Conservation (phyloP, 2,797 vertebrate species). For the Siniperca undulata region DNA sequence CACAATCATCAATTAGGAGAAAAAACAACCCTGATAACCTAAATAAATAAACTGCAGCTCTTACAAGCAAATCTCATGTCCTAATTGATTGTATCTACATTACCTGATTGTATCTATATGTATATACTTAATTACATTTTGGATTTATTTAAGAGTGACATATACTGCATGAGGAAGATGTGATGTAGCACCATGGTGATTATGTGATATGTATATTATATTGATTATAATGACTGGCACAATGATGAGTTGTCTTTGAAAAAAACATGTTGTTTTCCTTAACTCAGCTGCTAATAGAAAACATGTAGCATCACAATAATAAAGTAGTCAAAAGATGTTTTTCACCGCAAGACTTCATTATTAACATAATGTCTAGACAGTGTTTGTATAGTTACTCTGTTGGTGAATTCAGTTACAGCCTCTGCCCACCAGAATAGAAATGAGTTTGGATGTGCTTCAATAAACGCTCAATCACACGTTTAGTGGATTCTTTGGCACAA, state of each 20-base stretch:
- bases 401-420: neutral
- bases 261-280: neutral
- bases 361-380: neutral
- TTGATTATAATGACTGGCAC: neutral
- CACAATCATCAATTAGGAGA: neutral
- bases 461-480: neutral
- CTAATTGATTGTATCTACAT: neutral
- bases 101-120: neutral
- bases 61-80: neutral
- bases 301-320: neutral
- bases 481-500: neutral
- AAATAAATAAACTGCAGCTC: neutral
- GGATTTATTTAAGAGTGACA: too few relatives aligned
- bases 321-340: neutral
- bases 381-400: neutral
- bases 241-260: neutral
- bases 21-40: too few relatives aligned
- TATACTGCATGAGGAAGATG: neutral
- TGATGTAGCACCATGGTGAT: neutral
- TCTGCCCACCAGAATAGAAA: neutral
- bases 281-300: neutral
- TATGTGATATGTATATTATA: too few relatives aligned
- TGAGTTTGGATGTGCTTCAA: neutral
- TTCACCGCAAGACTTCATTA: neutral
- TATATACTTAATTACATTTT: neutral